Base-by-base conservation (phyloP, 2,888 invertebrate genomes). In the Pachymerium ferrugineum region DNA sequence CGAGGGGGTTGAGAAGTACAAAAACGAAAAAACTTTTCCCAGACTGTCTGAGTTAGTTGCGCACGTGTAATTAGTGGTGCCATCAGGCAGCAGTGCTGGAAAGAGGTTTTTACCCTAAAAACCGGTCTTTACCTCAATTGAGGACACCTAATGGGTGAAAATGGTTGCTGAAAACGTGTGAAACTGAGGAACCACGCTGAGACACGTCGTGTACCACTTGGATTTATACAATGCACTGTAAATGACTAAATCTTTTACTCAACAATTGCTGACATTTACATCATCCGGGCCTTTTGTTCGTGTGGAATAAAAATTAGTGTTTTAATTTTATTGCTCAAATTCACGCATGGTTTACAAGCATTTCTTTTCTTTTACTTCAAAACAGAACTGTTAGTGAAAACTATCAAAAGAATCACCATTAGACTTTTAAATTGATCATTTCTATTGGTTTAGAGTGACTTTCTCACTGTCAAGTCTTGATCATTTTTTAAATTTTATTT, bases 111-210 rank as follows among this genome's bases (percentile, higher is more conserved):
- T 62, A 28, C 62, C 62, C 28, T 62, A 62, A 62, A 62, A 62
- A 62, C 62, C 62, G 62, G 62, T 62, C 62, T 62, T 62, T 62
- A 62, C 62, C 62, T 62, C 62, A 62, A 62, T 28, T 62, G 62
- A 62, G 62, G 62, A 62, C 62, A 62, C 62, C 62, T 62, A 62
- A 62, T 62, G 62, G 62, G 62, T 62, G n/a, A 62, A 62, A 62
- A 62, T 62, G 62, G 62, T 62, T 62, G 62, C 62, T 28, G 28
- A 28, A 62, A 62, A 62, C 62, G 62, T 62, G 62, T 62, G 62
- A 62, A 62, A 62, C 62, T 62, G 62, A 28, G 62, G 25, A 62
- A 62, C 28, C 62, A 62, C 62, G 62, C 62, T 62, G 62, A 6
- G 62, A 62, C 28, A 28, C 28, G 25, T 62, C 62, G 62, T 62